Conservation (phyloP, 2,888 invertebrate species). For the Leucoma salicis region DNA sequence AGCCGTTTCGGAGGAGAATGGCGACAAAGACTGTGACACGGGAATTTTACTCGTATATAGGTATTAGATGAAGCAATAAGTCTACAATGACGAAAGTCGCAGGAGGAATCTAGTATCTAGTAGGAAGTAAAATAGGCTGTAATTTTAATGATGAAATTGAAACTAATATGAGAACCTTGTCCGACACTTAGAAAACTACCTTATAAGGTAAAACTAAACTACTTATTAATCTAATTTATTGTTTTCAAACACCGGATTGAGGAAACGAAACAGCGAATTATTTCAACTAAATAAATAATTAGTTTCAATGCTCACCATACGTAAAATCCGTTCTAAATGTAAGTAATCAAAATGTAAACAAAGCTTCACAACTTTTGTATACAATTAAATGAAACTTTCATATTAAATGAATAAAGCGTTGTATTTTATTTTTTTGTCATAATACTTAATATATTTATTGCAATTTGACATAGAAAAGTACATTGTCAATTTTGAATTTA, state of each 20-base stretch:
- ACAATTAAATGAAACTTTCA: background rate
- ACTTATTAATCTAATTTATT: slow-evolving; percentile 1
- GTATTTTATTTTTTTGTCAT: too few relatives aligned
- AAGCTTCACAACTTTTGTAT: background rate
- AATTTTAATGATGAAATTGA: background rate
- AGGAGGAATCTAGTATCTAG: too few relatives aligned
- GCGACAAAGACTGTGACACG: too few relatives aligned
- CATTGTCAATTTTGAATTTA: background rate
- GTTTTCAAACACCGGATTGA: slow-evolving; percentile 26
- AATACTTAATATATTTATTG: too few relatives aligned
- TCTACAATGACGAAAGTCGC: too few relatives aligned
- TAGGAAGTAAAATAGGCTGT: background rate
- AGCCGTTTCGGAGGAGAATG: too few relatives aligned
- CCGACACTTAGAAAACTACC: background rate
- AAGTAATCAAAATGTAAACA: background rate
- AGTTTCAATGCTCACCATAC: slow-evolving; percentile 17
- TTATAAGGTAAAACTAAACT: background rate
- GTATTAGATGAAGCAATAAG: too few relatives aligned
- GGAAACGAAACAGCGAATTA: slow-evolving; percentile 17
- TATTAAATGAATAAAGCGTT: too few relatives aligned
- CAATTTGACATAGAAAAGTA: background rate
- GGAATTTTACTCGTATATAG: too few relatives aligned
- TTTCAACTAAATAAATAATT: slow-evolving; percentile 18
- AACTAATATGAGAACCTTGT: background rate
- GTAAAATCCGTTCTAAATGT: background rate